Base-by-base conservation (phyloP, 2,797 vertebrate genomes). In the Apogon talboti region DNA sequence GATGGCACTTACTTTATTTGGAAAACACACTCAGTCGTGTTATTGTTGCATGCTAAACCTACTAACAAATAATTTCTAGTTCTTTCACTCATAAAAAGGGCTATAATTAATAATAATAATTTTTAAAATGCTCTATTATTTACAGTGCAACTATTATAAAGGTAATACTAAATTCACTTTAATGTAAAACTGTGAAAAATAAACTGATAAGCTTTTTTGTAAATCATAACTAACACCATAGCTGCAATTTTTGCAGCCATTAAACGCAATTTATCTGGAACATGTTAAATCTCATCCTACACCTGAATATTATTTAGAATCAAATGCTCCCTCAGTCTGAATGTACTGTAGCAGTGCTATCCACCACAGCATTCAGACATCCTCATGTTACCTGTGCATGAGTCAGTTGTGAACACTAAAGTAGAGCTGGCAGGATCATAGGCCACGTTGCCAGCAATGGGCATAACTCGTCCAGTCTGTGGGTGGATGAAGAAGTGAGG, bases 401-500 rank as follows among this genome's bases (percentile, higher is more conserved):
- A 77, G 66, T 96, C 95, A 6, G 89, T 86, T 14, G 91, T 90
- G 18, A 92, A 84, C 57, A 96, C 89, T 61, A 97, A 83, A 13
- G 81, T 89, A 1, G 93, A 93, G 24, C 60, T 90, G 46, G 74
- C 19, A 2, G 95, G 91, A 72, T 96, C 94, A 0, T 94, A 97
- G 21, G 92, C 93, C 49, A 96, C 58, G 0, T 96, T 96, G 11
- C 96, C 96, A 15, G 90, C 83, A 38, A 95, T 44, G 0, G 94
- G 95, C 63, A 98, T 87, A n/a, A 96, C 81, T 30, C 87, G 90
- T 24, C 94, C 93, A 0, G 95, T 97, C 52, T 94, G 89, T 0
- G 94, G 94, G 68, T 97, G 95, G 41, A 98, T 57, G 46, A 96
- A 95, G 81, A 92, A 93, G 61, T 94, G 89, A 0, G 79, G 52